Evolutionary conservation across 2,888 invertebrate species (phyloP).

Genomic region (Panopea generosa): DNA sequence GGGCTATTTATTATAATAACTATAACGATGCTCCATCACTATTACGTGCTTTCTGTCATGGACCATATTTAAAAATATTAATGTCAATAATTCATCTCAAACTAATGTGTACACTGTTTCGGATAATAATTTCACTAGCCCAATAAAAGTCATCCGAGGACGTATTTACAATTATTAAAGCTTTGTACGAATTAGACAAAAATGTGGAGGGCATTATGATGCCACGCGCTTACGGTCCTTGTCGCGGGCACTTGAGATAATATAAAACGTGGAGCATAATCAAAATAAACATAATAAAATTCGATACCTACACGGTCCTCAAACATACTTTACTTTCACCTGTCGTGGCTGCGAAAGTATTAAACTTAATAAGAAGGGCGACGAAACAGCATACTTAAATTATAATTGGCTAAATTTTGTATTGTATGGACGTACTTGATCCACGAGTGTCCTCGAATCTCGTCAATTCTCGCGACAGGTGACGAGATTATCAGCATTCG

Average conservation of each 20-base stretch:
- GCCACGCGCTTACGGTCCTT: conserved; percentile 31
- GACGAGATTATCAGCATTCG: conserved; percentile 48
- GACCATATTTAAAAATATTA: no score
- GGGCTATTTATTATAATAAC: no score
- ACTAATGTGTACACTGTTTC: no score
- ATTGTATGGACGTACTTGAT: no score
- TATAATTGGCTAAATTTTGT: conserved; percentile 23
- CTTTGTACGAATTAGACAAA: conserved; percentile 21
- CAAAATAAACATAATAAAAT: conserved; percentile 19
- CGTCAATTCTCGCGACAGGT: conserved; percentile 59
- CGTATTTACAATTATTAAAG: conserved; percentile 11
- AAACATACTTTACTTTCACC: conserved; percentile 31
- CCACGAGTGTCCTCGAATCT: conserved; percentile 34
- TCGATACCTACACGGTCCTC: conserved; percentile 5
- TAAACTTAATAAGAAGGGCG: conserved; percentile 39
- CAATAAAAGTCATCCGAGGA: background rate
- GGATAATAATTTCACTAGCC: no score
- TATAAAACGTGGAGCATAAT: conserved; percentile 18
- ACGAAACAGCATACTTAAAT: conserved; percentile 22
- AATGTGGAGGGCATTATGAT: conserved; percentile 12
- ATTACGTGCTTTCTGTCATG: no score
- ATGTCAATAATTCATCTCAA: no score
- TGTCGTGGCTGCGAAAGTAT: conserved; percentile 11
- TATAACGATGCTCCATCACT: no score
- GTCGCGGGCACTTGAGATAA: conserved; percentile 9